Evolutionary conservation across 2,888 invertebrate genomes (phyloP), one percentile per base, ranked within the genome.

Genomic region (Scaptomyza cyrtandrae): DNA sequence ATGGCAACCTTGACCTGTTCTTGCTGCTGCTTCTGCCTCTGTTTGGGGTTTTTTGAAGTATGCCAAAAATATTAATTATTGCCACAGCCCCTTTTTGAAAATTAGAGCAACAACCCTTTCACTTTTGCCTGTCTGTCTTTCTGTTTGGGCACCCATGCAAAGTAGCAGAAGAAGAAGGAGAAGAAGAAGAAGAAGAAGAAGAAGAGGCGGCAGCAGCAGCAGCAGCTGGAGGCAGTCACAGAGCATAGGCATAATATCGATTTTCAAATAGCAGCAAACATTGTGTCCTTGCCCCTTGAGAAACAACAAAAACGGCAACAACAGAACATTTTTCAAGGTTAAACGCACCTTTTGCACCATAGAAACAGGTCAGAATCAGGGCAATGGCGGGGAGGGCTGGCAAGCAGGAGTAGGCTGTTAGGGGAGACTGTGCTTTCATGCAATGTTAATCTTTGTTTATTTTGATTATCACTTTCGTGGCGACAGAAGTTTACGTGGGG

Each of bases 391-490:
- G 41, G n/a, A 0, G 10, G 4, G 19, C 10, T 9, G 10, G 41
- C 11, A 0, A 9, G 24, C 24, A 24, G 24, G 24, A 24, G 4
- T 24, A 24, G 24, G 39, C 63, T 16, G 11, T 19, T 41, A 1
- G 19, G 19, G 49, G 16, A 24, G 56, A 41, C 41, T 10, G 4
- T 6, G 37, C 13, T 6, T 41, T 46, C 63, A 70, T 61, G 63
- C 73, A 61, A 50, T 59, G 75, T 45, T 82, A 85, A 83, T 85
- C 78, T 78, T 58, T 86, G 84, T 88, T 85, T 88, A 86, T 85
- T 85, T 85, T 85, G 85, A 88, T 85, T 88, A 85, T 88, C 86
- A 69, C 79, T 71, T 88, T 86, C 79, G 84, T 62, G 58, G 55
- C 64, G 55, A 54, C 56, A 58, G 43, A 31, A 44, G 39, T 24